Evolutionary conservation across 2,888 invertebrate species (phyloP), one percentile per base, ranked within the genome.

Genomic region (Callyntrura sp.): DNA sequence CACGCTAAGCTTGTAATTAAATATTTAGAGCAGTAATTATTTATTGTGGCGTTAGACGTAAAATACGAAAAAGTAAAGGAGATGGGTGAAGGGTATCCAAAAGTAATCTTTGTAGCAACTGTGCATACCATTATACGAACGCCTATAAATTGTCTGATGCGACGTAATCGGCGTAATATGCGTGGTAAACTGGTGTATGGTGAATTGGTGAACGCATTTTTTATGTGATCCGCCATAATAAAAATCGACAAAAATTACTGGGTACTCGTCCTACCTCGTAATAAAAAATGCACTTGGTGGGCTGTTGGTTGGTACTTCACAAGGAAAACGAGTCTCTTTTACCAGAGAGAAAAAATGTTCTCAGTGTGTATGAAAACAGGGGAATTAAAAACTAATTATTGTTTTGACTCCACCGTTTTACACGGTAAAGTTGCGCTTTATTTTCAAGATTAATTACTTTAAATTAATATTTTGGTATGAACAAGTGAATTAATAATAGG

Each of bases 1-100:
- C 23, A 48, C 48, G 48, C 73, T 51, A 76, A 76, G 23, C 73
- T 48, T 23, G 51, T 76, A 76, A 70, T 70, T 70, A 70, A 70
- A 45, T 70, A 70, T 70, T 70, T 70, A 20, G 70, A 70, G 20
- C 45, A 70, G 45, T 45, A 70, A 70, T 45, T 45, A 70, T 68
- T 62, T 45, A 45, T 45, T 14, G 43, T 45, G n/a, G 70, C n/a
- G n/a, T 28, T 20, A 20, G 3, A 25, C 25, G 8, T 68, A 35
- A 68, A 68, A 70, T 45, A 25, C 23, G 62, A 70, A 20, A 68
- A 11, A 9, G 45, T 68, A n/a, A n/a, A 68, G 35, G 68, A 68
- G 28, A 68, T 60, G 9, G 35, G 35, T 35, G 35, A 68, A 68
- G 35, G 28, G n/a, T 28, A 17, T 35, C 11, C 45, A 43, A 45